phyloP scores from a whole-genome alignment of 92 coral and sea anemone genomes.

The Desmophyllum pertusum region DNA sequence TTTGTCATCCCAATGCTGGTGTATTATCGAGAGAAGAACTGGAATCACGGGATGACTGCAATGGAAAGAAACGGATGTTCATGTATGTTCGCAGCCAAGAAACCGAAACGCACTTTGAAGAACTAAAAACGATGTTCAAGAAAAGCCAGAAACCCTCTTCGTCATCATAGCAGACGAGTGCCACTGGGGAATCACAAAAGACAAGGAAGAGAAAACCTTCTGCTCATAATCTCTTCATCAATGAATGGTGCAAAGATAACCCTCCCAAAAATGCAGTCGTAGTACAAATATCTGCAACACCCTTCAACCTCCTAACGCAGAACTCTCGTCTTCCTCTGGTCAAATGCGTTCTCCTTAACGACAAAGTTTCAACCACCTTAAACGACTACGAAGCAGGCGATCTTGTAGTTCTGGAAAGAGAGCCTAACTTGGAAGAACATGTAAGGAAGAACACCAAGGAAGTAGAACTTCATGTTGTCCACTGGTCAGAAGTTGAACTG shows the following conservation, averaged over 20 bases:
- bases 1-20: conserved; percentile 51
- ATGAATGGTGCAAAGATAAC: conserved; percentile 31
- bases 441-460: background rate
- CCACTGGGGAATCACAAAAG: conserved; percentile 59
- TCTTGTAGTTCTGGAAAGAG: background rate
- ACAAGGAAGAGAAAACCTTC: conserved; percentile 43
- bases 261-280: conserved; percentile 34
- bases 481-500: conserved; percentile 51
- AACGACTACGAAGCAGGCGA: background rate
- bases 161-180: conserved; percentile 56
- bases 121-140: conserved; percentile 23
- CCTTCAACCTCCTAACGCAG: conserved; percentile 17
- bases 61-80: conserved; percentile 34
- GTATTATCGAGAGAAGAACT: conserved; percentile 27
- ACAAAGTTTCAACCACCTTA: background rate
- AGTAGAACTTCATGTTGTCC: conserved; percentile 45
- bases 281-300: conserved; percentile 42
- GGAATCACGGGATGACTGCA: background rate
- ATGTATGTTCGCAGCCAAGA: conserved; percentile 37
- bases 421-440: conserved; percentile 8
- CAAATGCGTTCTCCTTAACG: background rate
- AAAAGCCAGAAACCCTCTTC: conserved; percentile 37
- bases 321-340: conserved; percentile 39
- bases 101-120: conserved; percentile 24
- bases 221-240: conserved; percentile 49